Evolutionary conservation across 2,888 invertebrate species (phyloP).

Genomic region (Oligia latruncula): DNA sequence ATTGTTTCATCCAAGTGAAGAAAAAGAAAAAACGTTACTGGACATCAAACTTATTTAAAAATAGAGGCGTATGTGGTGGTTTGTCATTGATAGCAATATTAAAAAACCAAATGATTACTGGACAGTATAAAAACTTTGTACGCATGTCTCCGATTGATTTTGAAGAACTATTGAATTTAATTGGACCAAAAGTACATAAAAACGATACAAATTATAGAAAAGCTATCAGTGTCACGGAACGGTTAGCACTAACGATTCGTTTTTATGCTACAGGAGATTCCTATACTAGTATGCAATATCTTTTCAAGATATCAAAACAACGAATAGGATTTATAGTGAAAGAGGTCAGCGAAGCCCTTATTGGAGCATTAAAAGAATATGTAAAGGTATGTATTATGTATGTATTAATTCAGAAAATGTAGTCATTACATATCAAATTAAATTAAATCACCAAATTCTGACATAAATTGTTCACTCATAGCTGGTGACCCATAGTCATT

Average conservation of each 20-base stretch:
- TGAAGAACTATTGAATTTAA: too few relatives aligned
- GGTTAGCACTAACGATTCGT: constrained; percentile 6
- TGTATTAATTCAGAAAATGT: neutral
- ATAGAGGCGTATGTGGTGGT: too few relatives aligned
- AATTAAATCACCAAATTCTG: constrained; percentile 11
- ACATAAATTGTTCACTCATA: neutral
- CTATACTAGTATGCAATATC: neutral
- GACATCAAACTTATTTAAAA: too few relatives aligned
- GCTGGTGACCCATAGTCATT: neutral
- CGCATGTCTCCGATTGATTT: too few relatives aligned
- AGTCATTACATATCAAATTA: constrained; percentile 13
- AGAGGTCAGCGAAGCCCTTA: constrained; percentile 54
- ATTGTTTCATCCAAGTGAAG: too few relatives aligned
- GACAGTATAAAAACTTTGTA: too few relatives aligned
- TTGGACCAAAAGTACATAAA: too few relatives aligned
- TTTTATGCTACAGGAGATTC: constrained; percentile 10
- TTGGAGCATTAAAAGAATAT: constrained; percentile 53
- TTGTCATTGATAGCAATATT: too few relatives aligned
- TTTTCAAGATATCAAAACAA: constrained; percentile 53
- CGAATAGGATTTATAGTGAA: constrained; percentile 51
- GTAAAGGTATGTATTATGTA: constrained; percentile 25
- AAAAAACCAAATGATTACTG: too few relatives aligned
- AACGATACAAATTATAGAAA: too few relatives aligned
- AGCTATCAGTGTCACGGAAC: neutral
- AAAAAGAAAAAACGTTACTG: too few relatives aligned